phyloP scores from a whole-genome alignment of 2,797 vertebrate species.

The Gorsachius magnificus region DNA sequence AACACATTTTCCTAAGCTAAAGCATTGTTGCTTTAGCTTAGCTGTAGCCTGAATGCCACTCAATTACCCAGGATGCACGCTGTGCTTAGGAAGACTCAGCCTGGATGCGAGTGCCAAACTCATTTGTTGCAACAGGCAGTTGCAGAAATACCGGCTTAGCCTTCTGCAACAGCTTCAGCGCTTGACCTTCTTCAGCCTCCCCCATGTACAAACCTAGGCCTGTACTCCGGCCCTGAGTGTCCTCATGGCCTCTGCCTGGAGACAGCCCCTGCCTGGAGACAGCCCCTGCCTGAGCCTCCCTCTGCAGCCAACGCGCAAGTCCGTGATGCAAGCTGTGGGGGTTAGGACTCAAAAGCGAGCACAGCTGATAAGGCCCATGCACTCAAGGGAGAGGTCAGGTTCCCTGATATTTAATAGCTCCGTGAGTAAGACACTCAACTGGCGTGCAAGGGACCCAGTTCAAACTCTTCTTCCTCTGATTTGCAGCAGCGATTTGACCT shows the following conservation, averaged over 20 bases:
- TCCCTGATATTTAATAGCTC: neutral
- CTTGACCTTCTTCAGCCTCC: neutral
- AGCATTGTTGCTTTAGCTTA: neutral
- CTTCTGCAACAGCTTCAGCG: neutral
- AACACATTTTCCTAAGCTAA: neutral
- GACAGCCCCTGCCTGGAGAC: neutral
- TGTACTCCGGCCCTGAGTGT: accelerated
- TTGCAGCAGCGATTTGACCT: neutral
- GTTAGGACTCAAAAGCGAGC: neutral
- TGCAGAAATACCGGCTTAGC: neutral
- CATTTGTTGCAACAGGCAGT: neutral
- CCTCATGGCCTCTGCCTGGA: neutral
- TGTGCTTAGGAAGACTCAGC: neutral
- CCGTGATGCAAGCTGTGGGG: neutral
- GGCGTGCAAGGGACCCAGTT: accelerated
- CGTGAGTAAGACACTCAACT: neutral
- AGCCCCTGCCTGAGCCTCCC: neutral
- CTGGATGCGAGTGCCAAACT: neutral
- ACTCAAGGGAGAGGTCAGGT: neutral
- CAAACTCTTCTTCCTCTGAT: neutral
- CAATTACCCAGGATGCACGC: neutral
- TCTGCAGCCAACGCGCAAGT: accelerated
- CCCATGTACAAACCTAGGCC: neutral
- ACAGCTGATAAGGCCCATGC: neutral
- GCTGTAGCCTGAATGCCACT: neutral